phyloP scores from a whole-genome alignment of 2,113 vertebrate species.

The Ceyx margarethae region DNA sequence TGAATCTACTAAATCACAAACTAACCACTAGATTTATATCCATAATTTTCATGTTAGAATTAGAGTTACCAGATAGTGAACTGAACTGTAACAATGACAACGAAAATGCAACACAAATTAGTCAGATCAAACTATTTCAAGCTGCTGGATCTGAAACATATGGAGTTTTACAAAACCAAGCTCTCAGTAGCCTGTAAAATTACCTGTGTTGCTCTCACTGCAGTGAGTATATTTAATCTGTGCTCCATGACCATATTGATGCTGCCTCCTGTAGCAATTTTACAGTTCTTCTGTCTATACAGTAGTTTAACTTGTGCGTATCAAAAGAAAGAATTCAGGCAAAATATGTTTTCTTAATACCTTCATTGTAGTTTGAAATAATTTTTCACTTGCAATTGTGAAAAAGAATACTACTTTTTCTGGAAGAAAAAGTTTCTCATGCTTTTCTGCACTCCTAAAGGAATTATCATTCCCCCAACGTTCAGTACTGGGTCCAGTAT shows the following conservation, averaged over 20 bases:
- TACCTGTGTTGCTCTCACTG: neutral
- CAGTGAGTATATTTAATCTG: accelerated
- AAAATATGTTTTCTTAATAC: neutral
- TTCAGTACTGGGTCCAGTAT: no score
- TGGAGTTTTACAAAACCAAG: neutral
- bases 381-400: neutral
- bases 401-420: neutral
- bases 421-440: neutral
- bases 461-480: neutral
- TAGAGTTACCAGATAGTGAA: neutral
- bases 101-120: neutral
- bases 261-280: neutral
- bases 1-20: neutral
- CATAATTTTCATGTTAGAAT: neutral
- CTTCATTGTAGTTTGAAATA: neutral
- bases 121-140: neutral
- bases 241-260: neutral
- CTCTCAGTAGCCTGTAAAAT: neutral
- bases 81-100: neutral
- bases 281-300: neutral
- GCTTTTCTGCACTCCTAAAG: neutral
- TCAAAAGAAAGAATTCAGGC: neutral
- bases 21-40: neutral
- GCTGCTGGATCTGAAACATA: neutral
- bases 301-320: neutral